A percentile compares a stretch with the other conserved stretches of the same genome.
phyloP scores from a whole-genome alignment of 2,797 vertebrate genomes.

The Chiropotes sagulatus region DNA sequence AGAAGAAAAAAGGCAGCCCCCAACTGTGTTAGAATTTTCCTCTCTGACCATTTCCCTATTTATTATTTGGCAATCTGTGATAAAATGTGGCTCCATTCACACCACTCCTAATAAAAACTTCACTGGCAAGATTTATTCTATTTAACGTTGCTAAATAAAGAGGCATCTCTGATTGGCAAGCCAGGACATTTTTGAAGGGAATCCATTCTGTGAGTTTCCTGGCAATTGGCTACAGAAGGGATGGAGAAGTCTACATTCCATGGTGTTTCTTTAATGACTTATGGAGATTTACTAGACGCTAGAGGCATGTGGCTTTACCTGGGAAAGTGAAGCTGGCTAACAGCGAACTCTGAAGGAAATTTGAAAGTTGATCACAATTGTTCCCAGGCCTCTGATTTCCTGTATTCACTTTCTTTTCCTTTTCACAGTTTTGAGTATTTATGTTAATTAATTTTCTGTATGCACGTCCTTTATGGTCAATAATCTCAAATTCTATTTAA shows the following conservation, averaged over 20 bases:
- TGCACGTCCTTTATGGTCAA: neutral
- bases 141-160: slow-evolving; percentile 10
- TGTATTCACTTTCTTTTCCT: neutral
- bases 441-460: neutral
- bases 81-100: neutral
- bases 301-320: rapidly evolving
- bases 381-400: neutral
- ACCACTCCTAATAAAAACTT: slow-evolving; percentile 1
- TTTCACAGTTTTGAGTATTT: neutral
- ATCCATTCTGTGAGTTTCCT: neutral
- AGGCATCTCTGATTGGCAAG: neutral
- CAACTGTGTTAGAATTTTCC: neutral
- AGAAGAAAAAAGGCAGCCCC: neutral
- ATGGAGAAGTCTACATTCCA: rapidly evolving
- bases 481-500: neutral
- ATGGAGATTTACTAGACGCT: rapidly evolving
- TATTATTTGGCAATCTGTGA: slow-evolving; percentile 15
- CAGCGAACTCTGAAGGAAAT: neutral
- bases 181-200: neutral
- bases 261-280: neutral
- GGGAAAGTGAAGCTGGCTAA: neutral
- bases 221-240: neutral
- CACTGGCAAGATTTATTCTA: neutral
- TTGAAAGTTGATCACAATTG: neutral
- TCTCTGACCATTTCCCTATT: neutral